These are phyloP conservation scores for Styela clava DNA, from an alignment of 23 tunicate species.

Conservation along the genomic window DNA sequence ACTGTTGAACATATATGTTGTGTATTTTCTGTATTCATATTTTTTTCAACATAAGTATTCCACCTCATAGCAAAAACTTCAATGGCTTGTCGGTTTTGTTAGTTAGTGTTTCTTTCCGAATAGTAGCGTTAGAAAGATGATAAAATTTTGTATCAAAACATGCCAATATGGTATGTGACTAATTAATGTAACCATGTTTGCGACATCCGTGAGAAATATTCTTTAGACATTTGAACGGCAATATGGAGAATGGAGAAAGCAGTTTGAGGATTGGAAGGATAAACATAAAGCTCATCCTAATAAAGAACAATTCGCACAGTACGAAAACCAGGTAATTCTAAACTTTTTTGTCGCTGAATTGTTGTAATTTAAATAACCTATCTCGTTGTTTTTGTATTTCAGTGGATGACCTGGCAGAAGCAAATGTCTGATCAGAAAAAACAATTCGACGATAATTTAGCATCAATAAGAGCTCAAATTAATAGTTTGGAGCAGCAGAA, in stretches of 20 bases:
- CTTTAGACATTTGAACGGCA: conserved; percentile 61
- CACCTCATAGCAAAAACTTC: too few species aligned
- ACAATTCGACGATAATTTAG: conserved; percentile 44
- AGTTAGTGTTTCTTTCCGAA: too few species aligned
- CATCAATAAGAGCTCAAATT: conserved; percentile 20
- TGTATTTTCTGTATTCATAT: too few species aligned
- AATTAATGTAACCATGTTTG: too few species aligned
- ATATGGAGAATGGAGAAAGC: conserved; percentile 69
- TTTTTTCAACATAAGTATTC: too few species aligned
- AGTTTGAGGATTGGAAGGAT: conserved; percentile 79
- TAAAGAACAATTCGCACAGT: conserved; percentile 64
- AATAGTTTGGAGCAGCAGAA: conserved; percentile 28
- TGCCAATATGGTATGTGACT: too few species aligned
- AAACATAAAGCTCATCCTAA: conserved; percentile 78
- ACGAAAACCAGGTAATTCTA: conserved; percentile 58
- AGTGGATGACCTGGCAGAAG: conserved; percentile 86
- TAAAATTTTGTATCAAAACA: too few species aligned
- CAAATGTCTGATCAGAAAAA: conserved; percentile 63
- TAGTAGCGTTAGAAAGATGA: too few species aligned
- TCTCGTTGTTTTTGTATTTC: neutral
- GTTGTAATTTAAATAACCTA: neutral
- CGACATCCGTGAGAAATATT: too few species aligned
- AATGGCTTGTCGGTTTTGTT: too few species aligned
- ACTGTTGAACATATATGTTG: too few species aligned
- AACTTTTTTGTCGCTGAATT: neutral